phyloP scores from a whole-genome alignment of 2,888 invertebrate genomes.

The Ramazzottius varieornatus region DNA sequence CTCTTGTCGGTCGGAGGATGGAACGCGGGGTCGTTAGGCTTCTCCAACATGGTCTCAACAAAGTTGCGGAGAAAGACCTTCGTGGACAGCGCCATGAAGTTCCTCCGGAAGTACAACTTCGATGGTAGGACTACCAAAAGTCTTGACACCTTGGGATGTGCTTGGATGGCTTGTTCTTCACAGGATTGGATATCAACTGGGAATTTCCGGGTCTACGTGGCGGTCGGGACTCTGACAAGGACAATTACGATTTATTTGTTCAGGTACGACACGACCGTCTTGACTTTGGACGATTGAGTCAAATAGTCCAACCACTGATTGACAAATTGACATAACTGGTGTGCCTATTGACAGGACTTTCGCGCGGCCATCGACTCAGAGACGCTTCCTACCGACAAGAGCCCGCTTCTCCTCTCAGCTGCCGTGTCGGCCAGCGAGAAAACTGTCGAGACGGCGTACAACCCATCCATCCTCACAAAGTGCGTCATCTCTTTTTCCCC shows the following conservation, averaged over 20 bases:
- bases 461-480: not conserved
- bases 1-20: not conserved
- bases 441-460: not conserved
- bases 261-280: too few relatives aligned
- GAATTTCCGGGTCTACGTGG: not conserved
- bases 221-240: not conserved
- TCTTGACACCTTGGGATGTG: too few relatives aligned
- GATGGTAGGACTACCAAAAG: too few relatives aligned
- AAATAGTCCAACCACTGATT: too few relatives aligned
- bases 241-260: not conserved
- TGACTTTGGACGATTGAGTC: too few relatives aligned
- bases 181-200: not conserved
- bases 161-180: too few relatives aligned
- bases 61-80: not conserved
- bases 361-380: not conserved
- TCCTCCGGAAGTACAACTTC: not conserved
- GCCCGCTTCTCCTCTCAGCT: not conserved
- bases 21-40: not conserved
- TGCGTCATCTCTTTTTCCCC: too few relatives aligned
- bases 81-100: not conserved
- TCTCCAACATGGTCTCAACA: not conserved
- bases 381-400: not conserved
- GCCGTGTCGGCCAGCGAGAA: not conserved
- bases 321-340: not conserved
- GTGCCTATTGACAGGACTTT: not conserved